phyloP scores from a whole-genome alignment of 2,888 invertebrate species.

The Ametastegia equiseti region DNA sequence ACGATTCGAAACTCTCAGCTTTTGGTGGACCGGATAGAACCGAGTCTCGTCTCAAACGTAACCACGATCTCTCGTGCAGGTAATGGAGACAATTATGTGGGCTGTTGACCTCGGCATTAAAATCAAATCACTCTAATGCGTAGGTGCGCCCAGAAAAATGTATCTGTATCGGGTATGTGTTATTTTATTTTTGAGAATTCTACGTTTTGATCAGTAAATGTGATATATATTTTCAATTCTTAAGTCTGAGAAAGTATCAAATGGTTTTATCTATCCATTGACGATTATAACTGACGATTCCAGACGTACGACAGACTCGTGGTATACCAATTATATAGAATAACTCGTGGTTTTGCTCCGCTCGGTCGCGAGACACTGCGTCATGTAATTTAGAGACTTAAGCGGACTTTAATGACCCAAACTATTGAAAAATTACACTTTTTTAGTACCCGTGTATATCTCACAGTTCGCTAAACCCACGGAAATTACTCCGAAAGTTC shows the following conservation, averaged over 20 bases:
- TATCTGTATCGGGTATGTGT: slow-evolving; percentile 42
- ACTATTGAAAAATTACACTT: slow-evolving; percentile 35
- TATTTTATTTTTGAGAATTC: slow-evolving; percentile 13
- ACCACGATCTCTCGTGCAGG: slow-evolving; percentile 69
- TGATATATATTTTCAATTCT: too few species aligned
- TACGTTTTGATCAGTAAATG: slow-evolving; percentile 17
- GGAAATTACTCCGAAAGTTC: not conserved
- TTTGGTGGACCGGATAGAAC: slow-evolving; percentile 42
- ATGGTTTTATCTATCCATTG: not conserved
- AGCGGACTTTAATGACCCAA: slow-evolving; percentile 35
- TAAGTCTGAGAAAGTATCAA: not conserved
- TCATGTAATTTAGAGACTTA: slow-evolving; percentile 28
- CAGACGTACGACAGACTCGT: slow-evolving; percentile 18
- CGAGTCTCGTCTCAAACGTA: slow-evolving; percentile 57
- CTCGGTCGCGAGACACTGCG: slow-evolving; percentile 16
- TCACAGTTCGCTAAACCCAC: not conserved
- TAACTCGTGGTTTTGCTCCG: not conserved
- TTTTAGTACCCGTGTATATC: not conserved
- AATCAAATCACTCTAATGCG: slow-evolving; percentile 65
- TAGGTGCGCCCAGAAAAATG: slow-evolving; percentile 46
- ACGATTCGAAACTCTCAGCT: slow-evolving; percentile 3
- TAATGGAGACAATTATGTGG: slow-evolving; percentile 71
- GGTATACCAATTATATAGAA: slow-evolving; percentile 15
- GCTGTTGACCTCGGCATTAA: slow-evolving; percentile 68
- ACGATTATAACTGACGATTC: not conserved